phyloP scores from a whole-genome alignment of 2,888 invertebrate species.

The Phengaris arion region DNA sequence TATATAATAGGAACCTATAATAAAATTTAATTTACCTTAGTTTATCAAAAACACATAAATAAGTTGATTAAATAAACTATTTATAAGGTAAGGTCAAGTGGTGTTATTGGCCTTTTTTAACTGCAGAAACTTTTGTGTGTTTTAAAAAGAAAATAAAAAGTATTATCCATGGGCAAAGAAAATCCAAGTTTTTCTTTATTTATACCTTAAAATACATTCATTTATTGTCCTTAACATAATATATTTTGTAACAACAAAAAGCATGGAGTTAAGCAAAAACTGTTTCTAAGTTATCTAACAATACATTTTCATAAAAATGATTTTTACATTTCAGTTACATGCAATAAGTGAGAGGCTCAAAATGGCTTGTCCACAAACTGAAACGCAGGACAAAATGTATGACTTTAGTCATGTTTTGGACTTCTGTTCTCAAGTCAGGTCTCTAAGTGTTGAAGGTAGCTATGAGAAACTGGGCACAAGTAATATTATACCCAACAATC shows the following conservation, averaged over 20 bases:
- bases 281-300: neutral
- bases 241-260: too few relatives aligned
- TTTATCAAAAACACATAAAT: neutral
- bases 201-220: too few relatives aligned
- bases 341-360: conserved; percentile 94
- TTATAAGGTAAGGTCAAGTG: neutral
- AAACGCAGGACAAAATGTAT: conserved; percentile 87
- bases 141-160: neutral
- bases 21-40: neutral
- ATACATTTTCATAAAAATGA: neutral
- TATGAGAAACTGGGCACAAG: conserved; percentile 86
- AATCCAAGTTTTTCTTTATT: too few relatives aligned
- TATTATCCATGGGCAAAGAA: too few relatives aligned
- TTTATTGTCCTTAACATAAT: too few relatives aligned
- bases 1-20: too few relatives aligned
- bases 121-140: neutral
- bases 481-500: conserved; percentile 89
- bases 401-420: conserved; percentile 96
- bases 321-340: conserved; percentile 82
- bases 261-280: neutral
- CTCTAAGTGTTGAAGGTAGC: conserved; percentile 84
- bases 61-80: neutral
- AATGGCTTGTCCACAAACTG: conserved; percentile 89
- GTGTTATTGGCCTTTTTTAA: neutral
- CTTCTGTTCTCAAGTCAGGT: conserved; percentile 87